Percentiles rank a stretch among this genome's conserved stretches.
phyloP scores from a whole-genome alignment of 2,113 vertebrate species.

The Halichoerus grypus region DNA sequence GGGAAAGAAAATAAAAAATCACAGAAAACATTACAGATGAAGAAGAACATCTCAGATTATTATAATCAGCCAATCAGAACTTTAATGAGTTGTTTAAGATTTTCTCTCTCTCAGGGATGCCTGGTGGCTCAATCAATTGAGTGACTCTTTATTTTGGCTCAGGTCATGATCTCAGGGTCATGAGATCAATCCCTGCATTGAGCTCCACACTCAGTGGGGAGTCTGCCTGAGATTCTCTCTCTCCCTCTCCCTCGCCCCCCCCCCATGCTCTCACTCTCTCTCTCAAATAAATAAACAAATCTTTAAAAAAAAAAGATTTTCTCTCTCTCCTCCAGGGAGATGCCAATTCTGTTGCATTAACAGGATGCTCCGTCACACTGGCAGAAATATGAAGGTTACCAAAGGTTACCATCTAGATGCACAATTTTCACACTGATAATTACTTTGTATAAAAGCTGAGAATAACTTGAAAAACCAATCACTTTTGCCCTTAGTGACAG shows the following conservation, averaged over 20 bases:
- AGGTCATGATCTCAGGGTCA: neutral
- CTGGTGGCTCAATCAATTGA: neutral
- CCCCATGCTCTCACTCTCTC: neutral
- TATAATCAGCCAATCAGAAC: constrained; percentile 63
- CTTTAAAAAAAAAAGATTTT: neutral
- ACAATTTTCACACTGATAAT: neutral
- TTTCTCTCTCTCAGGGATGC: neutral
- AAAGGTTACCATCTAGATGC: neutral
- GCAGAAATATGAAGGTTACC: neutral
- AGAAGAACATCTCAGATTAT: constrained; percentile 57
- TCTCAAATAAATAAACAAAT: neutral
- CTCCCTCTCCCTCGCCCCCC: neutral
- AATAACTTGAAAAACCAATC: neutral
- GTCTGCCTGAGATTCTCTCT: neutral
- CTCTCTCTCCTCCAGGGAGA: neutral
- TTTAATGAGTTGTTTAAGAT: constrained; percentile 18
- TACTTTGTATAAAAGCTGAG: neutral
- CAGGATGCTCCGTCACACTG: neutral
- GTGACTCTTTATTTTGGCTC: neutral
- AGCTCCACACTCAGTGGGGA: neutral
- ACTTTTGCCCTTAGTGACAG: neutral
- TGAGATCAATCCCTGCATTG: neutral
- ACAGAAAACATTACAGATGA: constrained; percentile 50
- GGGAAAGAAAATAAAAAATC: constrained; percentile 61
- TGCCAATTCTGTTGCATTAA: neutral